These are phyloP conservation scores for Petromus typicus DNA, from an alignment of 2,113 vertebrate genomes.

Conservation along the genomic window DNA sequence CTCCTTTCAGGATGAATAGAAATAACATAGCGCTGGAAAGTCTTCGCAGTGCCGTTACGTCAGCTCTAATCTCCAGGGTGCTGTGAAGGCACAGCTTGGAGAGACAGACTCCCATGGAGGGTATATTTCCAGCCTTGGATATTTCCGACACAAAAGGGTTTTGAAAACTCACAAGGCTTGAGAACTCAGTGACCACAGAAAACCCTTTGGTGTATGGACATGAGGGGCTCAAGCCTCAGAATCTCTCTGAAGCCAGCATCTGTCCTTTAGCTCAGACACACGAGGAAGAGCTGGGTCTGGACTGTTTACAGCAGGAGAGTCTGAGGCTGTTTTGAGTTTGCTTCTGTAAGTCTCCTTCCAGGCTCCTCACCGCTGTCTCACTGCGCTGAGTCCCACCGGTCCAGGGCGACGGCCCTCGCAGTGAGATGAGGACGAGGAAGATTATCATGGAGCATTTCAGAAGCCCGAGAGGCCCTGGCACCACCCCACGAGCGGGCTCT, in stretches of 20 bases:
- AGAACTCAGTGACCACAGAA: background rate
- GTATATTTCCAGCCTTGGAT: background rate
- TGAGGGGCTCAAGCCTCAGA: background rate
- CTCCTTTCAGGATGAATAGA: background rate
- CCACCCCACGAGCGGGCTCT: slow-evolving; percentile 36
- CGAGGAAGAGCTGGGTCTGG: fast-evolving
- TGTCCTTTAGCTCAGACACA: background rate
- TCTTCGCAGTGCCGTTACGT: background rate
- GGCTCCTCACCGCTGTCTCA: background rate
- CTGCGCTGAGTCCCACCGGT: slow-evolving; percentile 38
- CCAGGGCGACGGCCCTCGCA: slow-evolving; percentile 47
- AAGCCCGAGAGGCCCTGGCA: background rate
- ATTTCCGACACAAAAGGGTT: background rate
- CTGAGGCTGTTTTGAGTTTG: slow-evolving; percentile 10
- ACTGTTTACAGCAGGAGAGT: background rate
- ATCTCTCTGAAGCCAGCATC: background rate
- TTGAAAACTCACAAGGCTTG: background rate
- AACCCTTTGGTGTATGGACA: background rate
- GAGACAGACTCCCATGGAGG: background rate
- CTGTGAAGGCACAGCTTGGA: background rate
- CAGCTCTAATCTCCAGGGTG: background rate
- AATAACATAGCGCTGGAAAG: background rate
- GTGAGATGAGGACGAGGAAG: slow-evolving; percentile 60
- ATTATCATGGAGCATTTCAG: too few relatives aligned
- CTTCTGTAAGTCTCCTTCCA: background rate